Conservation (phyloP, 2,797 vertebrate genomes). For the Malurus splendens region DNA sequence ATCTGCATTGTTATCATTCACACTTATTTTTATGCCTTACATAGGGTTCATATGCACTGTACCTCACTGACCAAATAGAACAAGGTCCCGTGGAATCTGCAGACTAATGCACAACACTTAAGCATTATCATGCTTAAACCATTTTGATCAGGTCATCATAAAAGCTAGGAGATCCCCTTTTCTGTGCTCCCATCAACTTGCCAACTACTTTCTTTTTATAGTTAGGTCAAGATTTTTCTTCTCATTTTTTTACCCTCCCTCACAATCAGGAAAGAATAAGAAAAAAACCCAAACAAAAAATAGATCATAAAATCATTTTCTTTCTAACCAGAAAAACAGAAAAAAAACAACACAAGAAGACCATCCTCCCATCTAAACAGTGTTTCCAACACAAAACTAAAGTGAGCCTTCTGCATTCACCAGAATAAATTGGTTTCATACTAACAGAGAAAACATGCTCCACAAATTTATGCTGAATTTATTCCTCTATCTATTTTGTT, state of each 20-base stretch:
- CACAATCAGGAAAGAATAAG: not conserved
- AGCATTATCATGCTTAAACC: not conserved
- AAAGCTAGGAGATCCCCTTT: not conserved
- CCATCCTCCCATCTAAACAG: not conserved
- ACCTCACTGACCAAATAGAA: not conserved
- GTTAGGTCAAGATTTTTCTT: not conserved
- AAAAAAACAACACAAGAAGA: not conserved
- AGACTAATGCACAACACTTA: not conserved
- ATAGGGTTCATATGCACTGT: not conserved
- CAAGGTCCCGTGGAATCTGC: not conserved
- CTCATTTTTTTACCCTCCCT: fast-evolving
- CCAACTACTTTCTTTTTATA: not conserved
- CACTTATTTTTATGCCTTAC: constrained; percentile 10
- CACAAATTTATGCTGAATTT: not conserved
- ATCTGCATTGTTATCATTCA: constrained; percentile 27
- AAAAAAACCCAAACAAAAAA: not conserved
- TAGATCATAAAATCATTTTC: not conserved
- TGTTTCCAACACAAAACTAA: not conserved
- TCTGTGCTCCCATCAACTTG: not conserved
- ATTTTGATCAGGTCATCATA: not conserved
- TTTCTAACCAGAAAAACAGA: not conserved
- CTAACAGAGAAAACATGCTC: not conserved
- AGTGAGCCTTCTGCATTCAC: not conserved
- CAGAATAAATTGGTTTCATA: not conserved
- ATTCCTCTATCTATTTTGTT: not conserved